A percentile compares a stretch with the other conserved stretches of the same genome.
These are phyloP conservation scores for Alcis repandata DNA, from an alignment of 2,888 invertebrate genomes.

Conservation along the genomic window DNA sequence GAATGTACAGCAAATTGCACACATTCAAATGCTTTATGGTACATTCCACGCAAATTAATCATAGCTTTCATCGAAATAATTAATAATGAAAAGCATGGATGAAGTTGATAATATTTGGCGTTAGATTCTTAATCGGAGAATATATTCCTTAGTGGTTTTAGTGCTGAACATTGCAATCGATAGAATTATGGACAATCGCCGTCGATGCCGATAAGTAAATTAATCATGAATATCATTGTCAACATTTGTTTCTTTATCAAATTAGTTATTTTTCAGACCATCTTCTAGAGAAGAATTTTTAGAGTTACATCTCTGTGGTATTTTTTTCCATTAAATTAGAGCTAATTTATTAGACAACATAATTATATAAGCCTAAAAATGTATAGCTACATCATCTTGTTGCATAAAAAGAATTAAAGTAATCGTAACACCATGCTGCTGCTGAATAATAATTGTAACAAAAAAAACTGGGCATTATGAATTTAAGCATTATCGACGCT, in stretches of 20 bases:
- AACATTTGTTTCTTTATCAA: neutral
- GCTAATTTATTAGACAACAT: too few relatives aligned
- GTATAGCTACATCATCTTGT: too few relatives aligned
- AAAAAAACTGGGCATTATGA: neutral
- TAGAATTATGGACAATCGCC: neutral
- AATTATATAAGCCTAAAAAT: too few relatives aligned
- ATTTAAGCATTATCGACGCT: neutral
- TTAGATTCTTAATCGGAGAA: neutral
- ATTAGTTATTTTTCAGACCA: too few relatives aligned
- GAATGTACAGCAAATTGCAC: constrained; percentile 12
- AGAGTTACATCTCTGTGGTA: too few relatives aligned
- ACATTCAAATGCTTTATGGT: neutral
- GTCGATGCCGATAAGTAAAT: too few relatives aligned
- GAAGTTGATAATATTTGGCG: neutral
- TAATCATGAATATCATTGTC: too few relatives aligned
- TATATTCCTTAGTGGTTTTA: neutral
- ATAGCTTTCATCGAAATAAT: neutral
- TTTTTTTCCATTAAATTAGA: too few relatives aligned
- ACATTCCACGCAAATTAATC: constrained; percentile 9
- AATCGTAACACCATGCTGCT: neutral
- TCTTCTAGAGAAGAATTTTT: too few relatives aligned
- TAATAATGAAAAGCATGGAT: too few relatives aligned
- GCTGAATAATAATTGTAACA: too few relatives aligned
- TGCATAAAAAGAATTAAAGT: too few relatives aligned
- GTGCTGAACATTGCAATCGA: neutral